Percentiles rank a stretch among this genome's conserved stretches.
Evolutionary conservation across 1,140 invertebrate genomes (phyloP).

Genomic region (Ceratoteleas bidentatus): DNA sequence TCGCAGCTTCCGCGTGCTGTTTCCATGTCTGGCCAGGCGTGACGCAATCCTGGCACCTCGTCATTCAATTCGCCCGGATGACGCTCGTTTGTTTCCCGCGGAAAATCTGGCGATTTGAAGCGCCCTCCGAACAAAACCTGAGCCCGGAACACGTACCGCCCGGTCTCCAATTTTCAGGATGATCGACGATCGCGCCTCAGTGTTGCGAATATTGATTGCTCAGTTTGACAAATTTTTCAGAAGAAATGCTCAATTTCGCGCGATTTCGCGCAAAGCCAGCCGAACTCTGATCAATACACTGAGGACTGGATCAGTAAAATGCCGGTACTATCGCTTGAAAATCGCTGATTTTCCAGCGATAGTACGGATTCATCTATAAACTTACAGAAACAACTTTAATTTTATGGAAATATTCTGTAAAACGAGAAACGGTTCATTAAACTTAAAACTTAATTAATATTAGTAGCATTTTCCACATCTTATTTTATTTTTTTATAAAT

Average conservation of each 20-base stretch:
- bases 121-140: constrained; percentile 50
- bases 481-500: too few species aligned
- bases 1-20: constrained; percentile 64
- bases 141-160: constrained; percentile 45
- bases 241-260: constrained; percentile 50
- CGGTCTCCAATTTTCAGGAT: constrained; percentile 64
- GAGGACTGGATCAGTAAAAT: too few species aligned
- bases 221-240: constrained; percentile 55
- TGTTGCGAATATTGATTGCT: constrained; percentile 39
- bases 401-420: too few species aligned
- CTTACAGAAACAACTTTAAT: too few species aligned
- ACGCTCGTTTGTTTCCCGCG: constrained; percentile 60
- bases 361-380: too few species aligned
- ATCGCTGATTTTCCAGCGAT: too few species aligned
- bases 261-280: constrained; percentile 33
- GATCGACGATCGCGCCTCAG: constrained; percentile 58
- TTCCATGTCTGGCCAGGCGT: constrained; percentile 57
- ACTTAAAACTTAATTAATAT: too few species aligned
- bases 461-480: too few species aligned
- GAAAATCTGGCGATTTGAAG: constrained; percentile 61
- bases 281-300: constrained; percentile 45
- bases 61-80: constrained; percentile 63
- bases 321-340: too few species aligned
- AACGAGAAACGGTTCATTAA: too few species aligned
- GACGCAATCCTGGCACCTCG: constrained; percentile 64